Evolutionary conservation across 2,888 invertebrate genomes (phyloP).

Genomic region (Allacma fusca): DNA sequence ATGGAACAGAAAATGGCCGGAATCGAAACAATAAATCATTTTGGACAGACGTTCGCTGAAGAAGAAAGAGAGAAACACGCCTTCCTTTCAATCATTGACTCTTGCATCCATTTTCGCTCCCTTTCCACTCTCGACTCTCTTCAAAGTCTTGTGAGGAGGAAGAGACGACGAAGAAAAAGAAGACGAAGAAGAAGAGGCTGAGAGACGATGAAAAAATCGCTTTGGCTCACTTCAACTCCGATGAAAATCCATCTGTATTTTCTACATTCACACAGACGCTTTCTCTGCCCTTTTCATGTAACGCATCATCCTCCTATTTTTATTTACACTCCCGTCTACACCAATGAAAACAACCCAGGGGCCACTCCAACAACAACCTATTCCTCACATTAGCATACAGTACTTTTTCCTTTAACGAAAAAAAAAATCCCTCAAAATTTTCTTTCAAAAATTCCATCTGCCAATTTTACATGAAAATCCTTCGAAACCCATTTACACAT

Average conservation of each 20-base stretch:
- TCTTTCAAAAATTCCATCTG: not conserved
- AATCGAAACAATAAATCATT: slow-evolving; percentile 61
- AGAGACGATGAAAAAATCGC: slow-evolving; percentile 34
- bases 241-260: slow-evolving; percentile 47
- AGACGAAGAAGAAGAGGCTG: not conserved
- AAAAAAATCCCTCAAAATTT: not conserved
- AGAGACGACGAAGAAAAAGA: not conserved
- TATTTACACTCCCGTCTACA: slow-evolving; percentile 35
- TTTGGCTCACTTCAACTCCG: slow-evolving; percentile 41
- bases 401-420: not conserved
- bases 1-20: slow-evolving; percentile 61
- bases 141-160: not conserved
- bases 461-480: too few relatives aligned
- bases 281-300: slow-evolving; percentile 48
- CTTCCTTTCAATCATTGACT: slow-evolving; percentile 61
- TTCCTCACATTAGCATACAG: not conserved
- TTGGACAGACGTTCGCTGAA: slow-evolving; percentile 54
- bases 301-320: slow-evolving; percentile 41
- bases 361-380: not conserved
- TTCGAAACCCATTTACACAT: too few relatives aligned
- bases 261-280: slow-evolving; percentile 37
- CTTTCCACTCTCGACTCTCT: slow-evolving; percentile 10
- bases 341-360: slow-evolving; percentile 4
- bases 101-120: slow-evolving; percentile 55
- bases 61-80: slow-evolving; percentile 55